Base-by-base conservation (phyloP, 1,140 invertebrate species). In the Pseudomyrmex gracilis region DNA sequence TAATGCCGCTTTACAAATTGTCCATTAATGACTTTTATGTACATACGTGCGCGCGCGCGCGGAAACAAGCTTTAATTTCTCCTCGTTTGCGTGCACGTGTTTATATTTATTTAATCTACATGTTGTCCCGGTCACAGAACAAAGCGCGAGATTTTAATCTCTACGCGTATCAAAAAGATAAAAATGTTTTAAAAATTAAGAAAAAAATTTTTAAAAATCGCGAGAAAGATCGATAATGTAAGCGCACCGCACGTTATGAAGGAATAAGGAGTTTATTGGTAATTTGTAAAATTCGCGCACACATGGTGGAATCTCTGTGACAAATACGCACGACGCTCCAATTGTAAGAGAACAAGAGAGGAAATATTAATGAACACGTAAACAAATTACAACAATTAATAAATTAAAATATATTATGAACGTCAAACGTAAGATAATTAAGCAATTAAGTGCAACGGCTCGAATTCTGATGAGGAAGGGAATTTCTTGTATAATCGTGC, bases 1-100 rank as follows among this genome's bases (percentile, higher is more conserved):
- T 10, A 51, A 68, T 22, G 66, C 22, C 22, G 47, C 17, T 20
- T 45, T 13, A 78, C 64, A 57, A 78, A 58, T 67, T 70, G 61
- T 77, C 20, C 4, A 4, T 12, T 12, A 1, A 22, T 47, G 64
- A 17, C 34, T 57, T 51, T 68, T 70, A 45, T 78, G 15, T 78
- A 13, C 17, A 13, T 8, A n/a, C 61, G 12, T 8, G 17, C 7
- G 17, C 13, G 22, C 34, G 34, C 2, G 13, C 43, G 20, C 34
- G 57, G 51, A 10, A 22, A 13, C 51, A 47, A 68, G 34, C 43
- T 43, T 53, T 78, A 70, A 78, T 70, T 22, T 43, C 20, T 10
- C 51, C 55, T 78, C 64, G 34, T 78, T 70, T n/a, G n/a, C 43
- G 47, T 47, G 34, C 34, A 5, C 34, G 34, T 34, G 34, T 34